Conservation (phyloP, 2,888 invertebrate species). For the Limnephilus rhombicus region DNA sequence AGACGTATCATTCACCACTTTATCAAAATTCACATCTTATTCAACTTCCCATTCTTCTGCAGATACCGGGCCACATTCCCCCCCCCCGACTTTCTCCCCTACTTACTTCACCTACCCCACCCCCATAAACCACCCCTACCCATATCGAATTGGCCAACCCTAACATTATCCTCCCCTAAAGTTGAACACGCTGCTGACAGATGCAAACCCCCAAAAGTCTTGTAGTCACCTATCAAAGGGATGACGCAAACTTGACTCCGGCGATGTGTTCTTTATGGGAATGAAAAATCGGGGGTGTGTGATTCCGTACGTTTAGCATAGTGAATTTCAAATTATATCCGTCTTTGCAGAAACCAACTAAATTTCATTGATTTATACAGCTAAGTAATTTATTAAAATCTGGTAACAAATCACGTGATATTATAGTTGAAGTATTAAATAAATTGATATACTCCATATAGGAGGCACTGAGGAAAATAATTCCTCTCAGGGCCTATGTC, state of each 20-base stretch:
- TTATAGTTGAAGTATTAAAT: no score
- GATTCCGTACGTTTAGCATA: background rate
- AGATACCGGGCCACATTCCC: background rate
- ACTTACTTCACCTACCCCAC: no score
- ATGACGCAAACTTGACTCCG: conserved; percentile 45
- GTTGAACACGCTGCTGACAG: conserved; percentile 39
- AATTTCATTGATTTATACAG: no score
- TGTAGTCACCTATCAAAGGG: conserved; percentile 45
- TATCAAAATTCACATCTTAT: conserved; percentile 36
- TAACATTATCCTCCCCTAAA: conserved; percentile 13
- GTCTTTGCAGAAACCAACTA: background rate
- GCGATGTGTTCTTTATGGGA: background rate
- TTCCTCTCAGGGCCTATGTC: no score
- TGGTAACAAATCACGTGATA: no score
- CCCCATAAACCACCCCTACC: conserved; percentile 1
- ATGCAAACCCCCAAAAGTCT: conserved; percentile 44
- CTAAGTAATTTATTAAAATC: no score
- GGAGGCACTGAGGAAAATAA: no score
- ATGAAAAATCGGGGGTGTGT: conserved; percentile 8
- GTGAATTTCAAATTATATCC: background rate
- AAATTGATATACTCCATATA: no score
- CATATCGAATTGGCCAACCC: background rate
- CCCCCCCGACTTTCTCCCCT: background rate
- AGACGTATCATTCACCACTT: conserved; percentile 8
- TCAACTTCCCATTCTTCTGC: conserved; percentile 7